Percentiles rank a stretch among this genome's conserved stretches.
These are phyloP conservation scores for Aphidoletes aphidimyza DNA, from an alignment of 2,888 invertebrate species.

Conservation along the genomic window DNA sequence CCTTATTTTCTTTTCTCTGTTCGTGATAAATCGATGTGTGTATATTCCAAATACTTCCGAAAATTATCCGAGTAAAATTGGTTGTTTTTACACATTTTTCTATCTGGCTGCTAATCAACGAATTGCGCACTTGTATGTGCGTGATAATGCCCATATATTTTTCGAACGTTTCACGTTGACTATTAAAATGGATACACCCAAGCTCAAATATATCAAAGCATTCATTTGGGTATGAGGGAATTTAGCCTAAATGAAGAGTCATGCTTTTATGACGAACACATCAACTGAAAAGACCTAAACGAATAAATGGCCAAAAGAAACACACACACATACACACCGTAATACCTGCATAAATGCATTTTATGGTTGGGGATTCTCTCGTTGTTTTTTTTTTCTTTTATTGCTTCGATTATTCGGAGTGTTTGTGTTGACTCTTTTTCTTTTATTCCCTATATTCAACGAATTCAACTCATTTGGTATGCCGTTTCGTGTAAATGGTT, in stretches of 20 bases:
- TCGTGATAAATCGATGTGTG: not conserved
- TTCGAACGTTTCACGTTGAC: not conserved
- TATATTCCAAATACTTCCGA: not conserved
- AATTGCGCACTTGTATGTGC: not conserved
- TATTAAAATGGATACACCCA: not conserved
- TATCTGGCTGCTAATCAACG: not conserved
- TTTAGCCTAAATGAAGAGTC: conserved; percentile 4
- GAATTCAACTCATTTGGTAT: conserved; percentile 43
- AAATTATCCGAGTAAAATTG: not conserved
- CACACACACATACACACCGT: no score
- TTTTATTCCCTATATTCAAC: not conserved
- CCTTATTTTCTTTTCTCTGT: not conserved
- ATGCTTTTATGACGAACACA: conserved; percentile 12
- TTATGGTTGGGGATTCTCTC: not conserved
- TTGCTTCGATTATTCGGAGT: conserved; percentile 16
- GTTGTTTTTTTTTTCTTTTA: not conserved
- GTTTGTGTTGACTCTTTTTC: not conserved
- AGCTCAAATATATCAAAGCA: not conserved
- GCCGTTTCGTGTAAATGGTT: conserved; percentile 42
- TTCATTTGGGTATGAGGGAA: not conserved
- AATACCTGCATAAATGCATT: conserved; percentile 53
- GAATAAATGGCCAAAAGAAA: not conserved
- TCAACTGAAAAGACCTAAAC: not conserved
- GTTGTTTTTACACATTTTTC: no score
- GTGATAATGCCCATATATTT: conserved; percentile 8